Evolutionary conservation across 2,113 vertebrate species (phyloP), one percentile per base, ranked within the genome.

Genomic region (Microtus montanus): DNA sequence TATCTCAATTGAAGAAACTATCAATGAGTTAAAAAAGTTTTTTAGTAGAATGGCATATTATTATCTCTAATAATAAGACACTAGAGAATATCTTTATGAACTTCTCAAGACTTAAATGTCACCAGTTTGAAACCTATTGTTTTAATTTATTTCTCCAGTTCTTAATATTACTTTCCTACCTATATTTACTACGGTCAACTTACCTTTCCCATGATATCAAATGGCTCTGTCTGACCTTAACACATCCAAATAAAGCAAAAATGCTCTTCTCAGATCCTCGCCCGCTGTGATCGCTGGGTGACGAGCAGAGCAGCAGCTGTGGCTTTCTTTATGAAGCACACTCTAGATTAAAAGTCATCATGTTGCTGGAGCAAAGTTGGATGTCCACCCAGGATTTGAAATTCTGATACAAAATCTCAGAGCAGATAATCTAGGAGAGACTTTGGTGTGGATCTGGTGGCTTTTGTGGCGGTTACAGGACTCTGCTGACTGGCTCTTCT

Each of bases 401-500:
- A 4, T 61, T 44, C 78, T 38, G n/a, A 70, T 30, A 61, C 63
- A 30, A 84, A 22, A 28, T 88, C 58, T 91, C 74, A 61, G 88
- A 82, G 38, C 52, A 54, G 14, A 17, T 44, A 49, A 54, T 71
- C n/a, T 54, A 26, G 14, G 78, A 41, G 44, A 54, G 41, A 74
- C 63, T 41, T 8, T 38, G 8, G 38, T 74, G 2, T 28, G 52
- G 30, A 75, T 58, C 75, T 22, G 41, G 19, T 77, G 33, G 30
- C 61, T 13, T 85, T n/a, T 82, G 44, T 38, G 11, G 12, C n/a
- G 38, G 26, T 61, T 22, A 5, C 71, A 35, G 54, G 47, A 66
- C 80, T 92, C 38, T 92, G 49, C 73, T 97, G 35, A 97, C 87
- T 38, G 70, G 90, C 71, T 75, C 68, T 89, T 83, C 63, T 91